Evolutionary conservation across 1,140 invertebrate species (phyloP).

Genomic region (Bombus confusus): DNA sequence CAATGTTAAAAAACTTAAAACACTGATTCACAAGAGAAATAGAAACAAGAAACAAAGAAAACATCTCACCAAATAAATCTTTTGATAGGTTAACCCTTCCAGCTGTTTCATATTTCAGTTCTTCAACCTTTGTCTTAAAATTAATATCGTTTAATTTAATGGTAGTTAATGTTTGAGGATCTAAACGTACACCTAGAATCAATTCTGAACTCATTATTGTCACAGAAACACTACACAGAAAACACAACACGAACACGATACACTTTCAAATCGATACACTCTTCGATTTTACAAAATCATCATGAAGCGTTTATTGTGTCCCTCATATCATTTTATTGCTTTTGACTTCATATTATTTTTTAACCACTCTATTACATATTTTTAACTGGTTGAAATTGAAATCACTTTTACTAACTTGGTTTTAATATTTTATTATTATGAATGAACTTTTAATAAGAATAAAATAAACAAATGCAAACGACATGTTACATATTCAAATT

Average conservation of each 20-base stretch:
- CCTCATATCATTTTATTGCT: background rate
- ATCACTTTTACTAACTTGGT: background rate
- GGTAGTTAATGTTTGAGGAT: conserved; percentile 74
- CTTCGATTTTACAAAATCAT: conserved; percentile 44
- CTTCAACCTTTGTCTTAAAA: conserved; percentile 82
- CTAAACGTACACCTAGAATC: conserved; percentile 75
- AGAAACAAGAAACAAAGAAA: conserved; percentile 30
- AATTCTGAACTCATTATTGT: conserved; percentile 72
- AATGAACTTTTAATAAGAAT: conserved; percentile 1
- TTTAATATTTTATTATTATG: background rate
- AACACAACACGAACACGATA: background rate
- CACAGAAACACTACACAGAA: background rate
- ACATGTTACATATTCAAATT: background rate
- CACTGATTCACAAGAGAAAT: background rate
- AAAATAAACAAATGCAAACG: background rate
- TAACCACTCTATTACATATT: background rate
- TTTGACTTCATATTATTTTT: background rate
- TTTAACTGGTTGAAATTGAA: background rate
- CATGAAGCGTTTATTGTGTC: background rate
- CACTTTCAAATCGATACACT: conserved; percentile 10
- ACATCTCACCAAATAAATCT: conserved; percentile 80
- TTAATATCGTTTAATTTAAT: conserved; percentile 82
- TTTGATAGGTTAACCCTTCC: conserved; percentile 78
- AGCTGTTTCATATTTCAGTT: conserved; percentile 79
- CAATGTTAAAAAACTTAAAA: background rate